Percentiles rank a stretch among this genome's conserved stretches.
Conservation (phyloP, 2,113 vertebrate genomes). For the Brachypteracias leptosomus region DNA sequence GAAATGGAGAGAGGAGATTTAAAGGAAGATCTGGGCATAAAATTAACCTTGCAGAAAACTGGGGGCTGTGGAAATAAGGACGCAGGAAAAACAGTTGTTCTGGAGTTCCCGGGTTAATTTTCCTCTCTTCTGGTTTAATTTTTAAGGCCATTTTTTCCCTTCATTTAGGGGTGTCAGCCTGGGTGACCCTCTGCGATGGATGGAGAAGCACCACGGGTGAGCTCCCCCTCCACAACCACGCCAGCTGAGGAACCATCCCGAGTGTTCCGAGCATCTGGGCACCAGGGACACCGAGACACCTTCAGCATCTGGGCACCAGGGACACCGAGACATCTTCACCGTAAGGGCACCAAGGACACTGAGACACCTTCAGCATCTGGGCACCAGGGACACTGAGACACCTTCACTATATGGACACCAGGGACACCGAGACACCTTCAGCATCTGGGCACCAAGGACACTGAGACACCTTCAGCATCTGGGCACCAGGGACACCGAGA, state of each 20-base stretch:
- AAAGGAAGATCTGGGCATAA: background rate
- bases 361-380: too few species aligned
- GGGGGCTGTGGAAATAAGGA: background rate
- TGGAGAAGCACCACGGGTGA: background rate
- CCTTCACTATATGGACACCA: too few species aligned
- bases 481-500: fast-evolving
- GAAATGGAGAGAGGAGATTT: background rate
- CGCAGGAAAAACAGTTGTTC: background rate
- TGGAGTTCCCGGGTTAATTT: background rate
- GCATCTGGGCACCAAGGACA: fast-evolving
- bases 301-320: fast-evolving
- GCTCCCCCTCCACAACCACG: background rate
- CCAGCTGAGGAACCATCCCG: background rate
- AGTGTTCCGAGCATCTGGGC: fast-evolving
- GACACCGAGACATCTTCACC: too few species aligned
- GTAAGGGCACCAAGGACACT: fast-evolving
- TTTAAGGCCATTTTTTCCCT: background rate
- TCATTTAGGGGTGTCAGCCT: too few species aligned
- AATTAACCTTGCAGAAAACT: background rate
- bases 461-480: too few species aligned
- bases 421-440: too few species aligned
- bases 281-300: fast-evolving
- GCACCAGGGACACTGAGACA: too few species aligned
- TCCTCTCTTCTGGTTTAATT: background rate
- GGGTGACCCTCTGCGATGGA: background rate